Conservation (phyloP, 2,888 invertebrate species). For the Strigamia maritima region DNA sequence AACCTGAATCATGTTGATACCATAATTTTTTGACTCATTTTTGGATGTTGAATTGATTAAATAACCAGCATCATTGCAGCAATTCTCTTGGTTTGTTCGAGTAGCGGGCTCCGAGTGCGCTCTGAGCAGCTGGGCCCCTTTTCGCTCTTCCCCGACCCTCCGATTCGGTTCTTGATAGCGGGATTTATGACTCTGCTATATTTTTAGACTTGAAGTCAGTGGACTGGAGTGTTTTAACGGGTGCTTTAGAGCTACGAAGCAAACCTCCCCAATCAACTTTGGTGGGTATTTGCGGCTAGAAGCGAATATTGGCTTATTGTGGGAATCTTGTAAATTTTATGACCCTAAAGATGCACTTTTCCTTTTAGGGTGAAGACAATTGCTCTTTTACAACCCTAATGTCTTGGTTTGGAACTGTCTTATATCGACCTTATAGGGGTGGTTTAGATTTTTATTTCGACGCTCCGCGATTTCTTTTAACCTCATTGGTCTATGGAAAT, state of each 20-base stretch:
- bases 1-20: background rate
- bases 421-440: constrained; percentile 1
- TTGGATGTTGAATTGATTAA: too few species aligned
- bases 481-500: background rate
- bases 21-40: background rate
- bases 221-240: constrained; percentile 19
- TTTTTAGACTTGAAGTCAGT: constrained; percentile 26
- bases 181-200: constrained; percentile 28
- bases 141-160: constrained; percentile 25
- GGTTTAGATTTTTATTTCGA: background rate
- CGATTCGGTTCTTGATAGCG: constrained; percentile 12
- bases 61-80: constrained; percentile 37
- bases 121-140: constrained; percentile 25
- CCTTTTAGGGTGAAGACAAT: constrained; percentile 18
- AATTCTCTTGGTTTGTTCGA: constrained; percentile 37
- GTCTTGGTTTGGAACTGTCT: constrained; percentile 9
- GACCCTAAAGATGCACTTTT: background rate
- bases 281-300: background rate
- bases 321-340: background rate
- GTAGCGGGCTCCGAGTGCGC: constrained; percentile 30
- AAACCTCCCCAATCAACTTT: background rate
- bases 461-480: background rate
- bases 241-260: background rate
- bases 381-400: constrained; percentile 9
- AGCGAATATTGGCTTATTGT: background rate